Conservation (phyloP, 2,888 invertebrate genomes). For the Mamestra brassicae region DNA sequence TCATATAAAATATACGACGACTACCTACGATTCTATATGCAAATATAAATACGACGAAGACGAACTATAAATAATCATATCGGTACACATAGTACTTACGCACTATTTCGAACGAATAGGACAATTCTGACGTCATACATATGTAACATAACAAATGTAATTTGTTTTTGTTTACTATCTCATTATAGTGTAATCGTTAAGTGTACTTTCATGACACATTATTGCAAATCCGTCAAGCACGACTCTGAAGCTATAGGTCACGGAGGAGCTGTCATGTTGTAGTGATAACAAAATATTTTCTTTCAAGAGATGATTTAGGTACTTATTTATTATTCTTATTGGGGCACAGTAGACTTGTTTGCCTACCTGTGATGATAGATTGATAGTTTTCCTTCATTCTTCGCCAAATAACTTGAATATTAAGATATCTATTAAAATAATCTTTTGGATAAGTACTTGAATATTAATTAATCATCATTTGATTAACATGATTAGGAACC, state of each 20-base stretch:
- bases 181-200: slow-evolving; percentile 60
- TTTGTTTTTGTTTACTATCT: slow-evolving; percentile 46
- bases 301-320: background rate
- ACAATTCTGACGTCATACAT: slow-evolving; percentile 34
- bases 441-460: no score
- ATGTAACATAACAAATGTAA: slow-evolving; percentile 17
- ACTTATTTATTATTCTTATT: background rate
- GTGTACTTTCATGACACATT: slow-evolving; percentile 59
- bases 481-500: background rate
- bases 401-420: background rate
- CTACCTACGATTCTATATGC: background rate
- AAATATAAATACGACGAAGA: slow-evolving; percentile 4
- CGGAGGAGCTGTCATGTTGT: background rate
- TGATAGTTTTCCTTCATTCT: background rate
- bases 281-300: slow-evolving; percentile 8
- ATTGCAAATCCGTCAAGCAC: slow-evolving; percentile 37
- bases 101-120: slow-evolving; percentile 12
- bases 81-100: slow-evolving; percentile 30
- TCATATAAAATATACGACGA: slow-evolving; percentile 16
- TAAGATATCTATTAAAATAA: background rate
- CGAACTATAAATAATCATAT: slow-evolving; percentile 14
- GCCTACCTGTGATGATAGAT: no score
- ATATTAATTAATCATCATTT: background rate
- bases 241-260: slow-evolving; percentile 21
- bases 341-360: background rate